Evolutionary conservation across 2,888 invertebrate genomes (phyloP).

Genomic region (Adineta ricciae): DNA sequence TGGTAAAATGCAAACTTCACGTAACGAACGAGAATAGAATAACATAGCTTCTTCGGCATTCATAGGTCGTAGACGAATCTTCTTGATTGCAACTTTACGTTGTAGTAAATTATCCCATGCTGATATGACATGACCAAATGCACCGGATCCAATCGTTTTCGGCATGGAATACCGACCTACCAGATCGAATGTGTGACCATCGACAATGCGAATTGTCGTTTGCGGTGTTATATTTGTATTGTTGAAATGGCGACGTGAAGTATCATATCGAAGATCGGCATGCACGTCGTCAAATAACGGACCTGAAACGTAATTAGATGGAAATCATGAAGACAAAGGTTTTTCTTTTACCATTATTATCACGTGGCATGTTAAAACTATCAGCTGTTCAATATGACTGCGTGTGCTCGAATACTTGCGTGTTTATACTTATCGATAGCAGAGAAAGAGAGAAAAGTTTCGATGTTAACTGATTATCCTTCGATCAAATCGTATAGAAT

Average conservation of each 20-base stretch:
- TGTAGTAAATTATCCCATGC: slow-evolving; percentile 25
- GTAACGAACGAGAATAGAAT: slow-evolving; percentile 31
- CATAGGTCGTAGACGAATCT: slow-evolving; percentile 23
- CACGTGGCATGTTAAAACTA: not conserved
- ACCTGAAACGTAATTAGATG: not conserved
- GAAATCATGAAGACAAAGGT: no score
- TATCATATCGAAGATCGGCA: not conserved
- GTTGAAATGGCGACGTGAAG: not conserved
- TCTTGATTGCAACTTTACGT: slow-evolving; percentile 34
- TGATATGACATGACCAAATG: slow-evolving; percentile 21
- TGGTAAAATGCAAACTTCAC: slow-evolving; percentile 35
- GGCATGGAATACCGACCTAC: not conserved
- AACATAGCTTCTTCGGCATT: not conserved
- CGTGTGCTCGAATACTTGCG: not conserved
- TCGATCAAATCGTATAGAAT: not conserved
- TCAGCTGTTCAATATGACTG: not conserved
- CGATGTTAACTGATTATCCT: not conserved
- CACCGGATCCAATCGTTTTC: not conserved
- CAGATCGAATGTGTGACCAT: not conserved
- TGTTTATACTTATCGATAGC: not conserved
- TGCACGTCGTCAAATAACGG: not conserved
- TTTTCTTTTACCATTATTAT: not conserved
- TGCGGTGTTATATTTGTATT: not conserved
- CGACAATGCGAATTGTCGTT: not conserved
- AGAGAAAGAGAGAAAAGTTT: not conserved